Evolutionary conservation across 2,888 invertebrate genomes (phyloP).

Genomic region (Capitulum mitella): DNA sequence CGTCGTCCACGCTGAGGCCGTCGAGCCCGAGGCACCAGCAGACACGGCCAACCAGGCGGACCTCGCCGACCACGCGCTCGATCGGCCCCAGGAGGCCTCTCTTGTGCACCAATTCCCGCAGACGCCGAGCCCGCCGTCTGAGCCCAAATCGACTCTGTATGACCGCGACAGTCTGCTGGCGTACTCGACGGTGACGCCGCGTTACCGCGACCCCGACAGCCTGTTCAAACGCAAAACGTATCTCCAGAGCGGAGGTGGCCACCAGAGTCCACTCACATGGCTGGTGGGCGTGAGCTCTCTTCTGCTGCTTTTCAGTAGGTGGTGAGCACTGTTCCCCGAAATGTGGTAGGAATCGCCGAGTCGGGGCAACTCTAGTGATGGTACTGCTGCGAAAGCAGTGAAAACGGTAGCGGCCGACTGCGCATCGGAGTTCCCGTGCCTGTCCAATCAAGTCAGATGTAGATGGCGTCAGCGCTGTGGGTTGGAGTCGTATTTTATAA

Average conservation of each 20-base stretch:
- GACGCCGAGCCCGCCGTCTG: not conserved
- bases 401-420: no score
- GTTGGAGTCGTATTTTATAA: no score
- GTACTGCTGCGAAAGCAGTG: no score
- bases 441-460: no score
- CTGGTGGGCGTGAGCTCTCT: not conserved
- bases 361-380: no score
- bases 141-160: not conserved
- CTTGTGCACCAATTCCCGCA: not conserved
- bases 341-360: no score
- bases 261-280: not conserved
- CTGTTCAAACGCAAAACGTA: constrained; percentile 11
- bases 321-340: not conserved
- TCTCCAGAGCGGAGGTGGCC: not conserved
- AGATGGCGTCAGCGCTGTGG: no score
- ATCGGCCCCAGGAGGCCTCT: not conserved
- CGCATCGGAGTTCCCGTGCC: no score
- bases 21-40: not conserved
- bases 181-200: not conserved
- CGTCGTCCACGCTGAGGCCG: not conserved
- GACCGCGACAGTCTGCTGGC: not conserved
- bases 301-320: not conserved
- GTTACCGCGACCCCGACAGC: not conserved
- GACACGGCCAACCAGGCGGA: not conserved
- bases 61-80: not conserved